Conservation (phyloP, 2,797 vertebrate species). For the Leucoraja ocellata region DNA sequence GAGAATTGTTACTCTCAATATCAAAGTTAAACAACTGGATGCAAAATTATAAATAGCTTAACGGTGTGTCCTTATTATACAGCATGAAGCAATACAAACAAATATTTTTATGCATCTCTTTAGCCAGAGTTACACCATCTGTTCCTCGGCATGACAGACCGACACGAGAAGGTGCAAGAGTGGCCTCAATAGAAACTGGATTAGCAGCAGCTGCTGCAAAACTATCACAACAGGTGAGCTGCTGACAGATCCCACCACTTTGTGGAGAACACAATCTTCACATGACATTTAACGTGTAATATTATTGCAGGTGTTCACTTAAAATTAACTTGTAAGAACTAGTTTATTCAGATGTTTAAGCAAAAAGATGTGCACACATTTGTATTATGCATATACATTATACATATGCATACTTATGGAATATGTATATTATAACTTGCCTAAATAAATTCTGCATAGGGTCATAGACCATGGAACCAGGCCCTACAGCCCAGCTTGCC, state of each 20-base stretch:
- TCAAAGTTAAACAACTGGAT: neutral
- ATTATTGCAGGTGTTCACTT: neutral
- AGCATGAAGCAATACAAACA: neutral
- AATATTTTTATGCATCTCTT: slow-evolving; percentile 23
- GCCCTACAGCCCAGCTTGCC: too few relatives aligned
- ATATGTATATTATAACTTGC: neutral
- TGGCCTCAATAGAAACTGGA: slow-evolving; percentile 92
- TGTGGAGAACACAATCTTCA: neutral
- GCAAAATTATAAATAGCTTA: slow-evolving; percentile 6
- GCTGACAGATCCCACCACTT: neutral
- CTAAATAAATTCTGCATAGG: too few relatives aligned
- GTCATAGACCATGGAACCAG: too few relatives aligned
- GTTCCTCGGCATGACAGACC: slow-evolving; percentile 89
- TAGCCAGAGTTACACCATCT: slow-evolving; percentile 88
- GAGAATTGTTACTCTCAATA: neutral
- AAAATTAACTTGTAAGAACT: neutral
- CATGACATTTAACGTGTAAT: neutral
- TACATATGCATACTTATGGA: neutral
- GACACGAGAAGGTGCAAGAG: slow-evolving; percentile 84
- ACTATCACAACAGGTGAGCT: slow-evolving; percentile 85
- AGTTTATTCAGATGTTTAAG: neutral
- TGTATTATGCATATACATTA: neutral
- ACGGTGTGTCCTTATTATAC: neutral
- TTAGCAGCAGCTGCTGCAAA: slow-evolving; percentile 89
- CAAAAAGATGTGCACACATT: neutral